A percentile compares a stretch with the other conserved stretches of the same genome.
These are phyloP conservation scores for Mythimna albipuncta DNA, from an alignment of 2,888 invertebrate genomes.

Conservation along the genomic window DNA sequence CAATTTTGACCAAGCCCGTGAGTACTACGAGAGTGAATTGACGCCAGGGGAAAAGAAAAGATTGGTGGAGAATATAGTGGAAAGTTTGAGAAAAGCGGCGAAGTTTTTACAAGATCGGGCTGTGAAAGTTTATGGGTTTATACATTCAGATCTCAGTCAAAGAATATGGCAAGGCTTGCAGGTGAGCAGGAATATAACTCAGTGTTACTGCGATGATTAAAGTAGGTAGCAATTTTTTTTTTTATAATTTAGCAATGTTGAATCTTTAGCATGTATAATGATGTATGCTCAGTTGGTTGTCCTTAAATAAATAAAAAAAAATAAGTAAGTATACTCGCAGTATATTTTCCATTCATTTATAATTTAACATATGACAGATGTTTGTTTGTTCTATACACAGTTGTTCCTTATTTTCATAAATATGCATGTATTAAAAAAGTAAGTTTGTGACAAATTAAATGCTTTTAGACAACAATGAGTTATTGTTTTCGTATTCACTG, in stretches of 20 bases:
- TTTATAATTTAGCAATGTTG: too few species aligned
- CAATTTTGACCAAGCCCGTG: constrained; percentile 95
- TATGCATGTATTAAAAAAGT: background rate
- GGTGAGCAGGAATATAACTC: constrained; percentile 68
- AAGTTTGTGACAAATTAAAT: background rate
- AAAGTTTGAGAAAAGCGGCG: constrained; percentile 94
- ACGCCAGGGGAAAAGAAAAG: constrained; percentile 93
- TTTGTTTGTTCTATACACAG: background rate
- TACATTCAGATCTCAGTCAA: constrained; percentile 94
- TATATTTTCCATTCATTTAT: background rate
- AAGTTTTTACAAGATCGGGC: constrained; percentile 89
- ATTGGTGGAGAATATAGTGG: constrained; percentile 95
- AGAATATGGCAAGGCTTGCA: constrained; percentile 72
- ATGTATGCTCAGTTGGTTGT: too few species aligned
- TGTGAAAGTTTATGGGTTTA: constrained; percentile 94
- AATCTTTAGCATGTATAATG: too few species aligned
- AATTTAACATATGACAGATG: background rate
- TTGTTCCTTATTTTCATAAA: background rate
- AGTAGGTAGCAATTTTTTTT: background rate
- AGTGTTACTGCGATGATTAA: constrained; percentile 25
- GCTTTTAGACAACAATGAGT: background rate
- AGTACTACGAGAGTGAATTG: constrained; percentile 94
- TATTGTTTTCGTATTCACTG: background rate
- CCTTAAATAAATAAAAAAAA: too few species aligned
- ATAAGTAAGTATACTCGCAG: too few species aligned